Evolutionary conservation across 53 echinoderm and acorn worm species (phyloP).

Genomic region (Apostichopus leukothele): DNA sequence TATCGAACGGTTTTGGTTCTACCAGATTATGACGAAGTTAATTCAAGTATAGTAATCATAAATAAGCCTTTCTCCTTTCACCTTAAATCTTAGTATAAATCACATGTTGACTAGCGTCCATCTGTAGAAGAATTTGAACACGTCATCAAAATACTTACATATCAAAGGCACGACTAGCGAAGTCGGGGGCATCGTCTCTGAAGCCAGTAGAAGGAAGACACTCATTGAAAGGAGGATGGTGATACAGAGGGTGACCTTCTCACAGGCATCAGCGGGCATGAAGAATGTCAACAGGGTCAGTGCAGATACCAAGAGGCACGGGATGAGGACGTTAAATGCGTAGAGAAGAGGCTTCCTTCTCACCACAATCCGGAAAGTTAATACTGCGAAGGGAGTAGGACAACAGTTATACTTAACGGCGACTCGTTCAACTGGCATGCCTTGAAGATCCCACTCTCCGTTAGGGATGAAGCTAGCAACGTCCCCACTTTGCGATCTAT

Average conservation of each 20-base stretch:
- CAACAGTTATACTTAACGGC: slow-evolving; percentile 69
- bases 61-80: background rate
- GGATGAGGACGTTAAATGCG: slow-evolving; percentile 79
- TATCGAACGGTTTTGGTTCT: no score
- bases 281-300: slow-evolving; percentile 83
- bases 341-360: slow-evolving; percentile 78
- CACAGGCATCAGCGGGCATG: slow-evolving; percentile 83
- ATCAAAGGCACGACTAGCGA: slow-evolving; percentile 87
- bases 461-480: slow-evolving; percentile 65
- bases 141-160: slow-evolving; percentile 50
- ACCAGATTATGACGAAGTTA: no score
- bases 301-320: slow-evolving; percentile 86
- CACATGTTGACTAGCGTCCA: no score
- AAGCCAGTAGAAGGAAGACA: slow-evolving; percentile 84
- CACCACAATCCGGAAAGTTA: slow-evolving; percentile 74
- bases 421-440: slow-evolving; percentile 72
- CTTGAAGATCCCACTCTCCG: slow-evolving; percentile 82
- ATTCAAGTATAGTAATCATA: background rate
- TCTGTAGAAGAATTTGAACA: no score
- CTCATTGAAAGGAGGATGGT: slow-evolving; percentile 97
- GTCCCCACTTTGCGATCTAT: slow-evolving; percentile 71
- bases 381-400: slow-evolving; percentile 65
- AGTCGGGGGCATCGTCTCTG: slow-evolving; percentile 94
- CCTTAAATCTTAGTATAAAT: background rate
- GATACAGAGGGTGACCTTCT: slow-evolving; percentile 94